Evolutionary conservation across 2,888 invertebrate genomes (phyloP), one percentile per base, ranked within the genome.

Genomic region (Agrochola circellaris): DNA sequence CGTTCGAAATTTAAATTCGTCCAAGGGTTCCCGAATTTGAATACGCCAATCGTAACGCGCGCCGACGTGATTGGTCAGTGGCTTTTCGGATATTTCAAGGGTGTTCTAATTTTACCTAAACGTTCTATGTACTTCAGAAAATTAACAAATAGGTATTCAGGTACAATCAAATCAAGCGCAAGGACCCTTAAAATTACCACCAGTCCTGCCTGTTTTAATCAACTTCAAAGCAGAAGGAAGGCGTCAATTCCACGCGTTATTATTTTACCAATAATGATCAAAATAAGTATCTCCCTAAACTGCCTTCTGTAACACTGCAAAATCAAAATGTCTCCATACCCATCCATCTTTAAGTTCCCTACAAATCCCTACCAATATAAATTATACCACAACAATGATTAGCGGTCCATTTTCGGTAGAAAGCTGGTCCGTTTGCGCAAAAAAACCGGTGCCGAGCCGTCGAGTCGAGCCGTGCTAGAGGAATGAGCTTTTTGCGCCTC

Each of bases 1-100:
- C 87, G 82, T 87, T 88, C 82, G 79, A 89, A 90, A 91, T 92
- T 92, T 81, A 89, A 93, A 91, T 90, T 89, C 85, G 83, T 71
- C 84, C 82, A 90, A 91, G 93, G 93, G 93, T 92, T 92, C 91
- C 86, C 87, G 87, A 91, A 93, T 94, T 94, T 93, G 92, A 94
- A 93, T 93, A 92, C 92, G 91, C 93, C 94, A 94, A 94, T 94
- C 90, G 90, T 90, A 87, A 84, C 77, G 87, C 84, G 81, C 85
- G 74, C 75, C 74, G 83, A 85, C 88, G 90, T 89, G 92, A 94
- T 94, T 93, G 94, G 94, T 90, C 90, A 89, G 87, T 70, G 67
- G 82, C 23, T 80, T 87, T 87, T 79, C 68, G 80, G 71, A 9
- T 51, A 70, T 83, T 69, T 82, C 75, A 84, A 87, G 90, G 90